Conservation (phyloP, 2,113 vertebrate genomes). For the Choloepus hoffmanni region DNA sequence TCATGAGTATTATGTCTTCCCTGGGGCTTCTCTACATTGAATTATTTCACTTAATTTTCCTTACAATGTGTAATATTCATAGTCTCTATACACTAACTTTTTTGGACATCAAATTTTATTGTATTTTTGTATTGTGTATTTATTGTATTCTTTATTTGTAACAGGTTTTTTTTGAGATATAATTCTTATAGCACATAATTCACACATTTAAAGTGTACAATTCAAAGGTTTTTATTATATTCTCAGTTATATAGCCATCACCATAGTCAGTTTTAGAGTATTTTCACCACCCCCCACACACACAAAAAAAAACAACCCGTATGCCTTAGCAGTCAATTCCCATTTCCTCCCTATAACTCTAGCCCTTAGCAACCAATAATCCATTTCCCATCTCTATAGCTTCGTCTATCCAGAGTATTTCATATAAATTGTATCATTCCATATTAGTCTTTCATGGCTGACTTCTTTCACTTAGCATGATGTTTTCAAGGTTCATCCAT, state of each 20-base stretch:
- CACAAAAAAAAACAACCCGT: too few species aligned
- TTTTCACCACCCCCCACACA: too few species aligned
- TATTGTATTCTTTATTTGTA: not conserved
- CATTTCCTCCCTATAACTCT: too few species aligned
- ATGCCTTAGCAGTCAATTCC: too few species aligned
- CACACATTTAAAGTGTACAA: not conserved
- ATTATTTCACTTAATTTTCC: not conserved
- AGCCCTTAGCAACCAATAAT: too few species aligned
- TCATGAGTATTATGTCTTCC: not conserved
- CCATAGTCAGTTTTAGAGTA: too few species aligned
- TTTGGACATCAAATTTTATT: not conserved
- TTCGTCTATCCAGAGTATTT: too few species aligned
- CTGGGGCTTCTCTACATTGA: not conserved
- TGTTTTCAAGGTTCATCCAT: too few species aligned
- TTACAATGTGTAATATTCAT: not conserved
- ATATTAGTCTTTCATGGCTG: too few species aligned
- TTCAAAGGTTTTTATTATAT: not conserved
- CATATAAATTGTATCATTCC: too few species aligned
- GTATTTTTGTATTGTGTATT: not conserved
- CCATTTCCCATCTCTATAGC: too few species aligned
- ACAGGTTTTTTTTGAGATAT: not conserved
- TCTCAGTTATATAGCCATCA: not conserved
- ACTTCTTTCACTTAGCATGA: too few species aligned
- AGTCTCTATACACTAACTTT: not conserved
- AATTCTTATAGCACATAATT: not conserved